Percentiles rank a stretch among this genome's conserved stretches.
Evolutionary conservation across 2,113 vertebrate species (phyloP).

Genomic region (Meleagris gallopavo): DNA sequence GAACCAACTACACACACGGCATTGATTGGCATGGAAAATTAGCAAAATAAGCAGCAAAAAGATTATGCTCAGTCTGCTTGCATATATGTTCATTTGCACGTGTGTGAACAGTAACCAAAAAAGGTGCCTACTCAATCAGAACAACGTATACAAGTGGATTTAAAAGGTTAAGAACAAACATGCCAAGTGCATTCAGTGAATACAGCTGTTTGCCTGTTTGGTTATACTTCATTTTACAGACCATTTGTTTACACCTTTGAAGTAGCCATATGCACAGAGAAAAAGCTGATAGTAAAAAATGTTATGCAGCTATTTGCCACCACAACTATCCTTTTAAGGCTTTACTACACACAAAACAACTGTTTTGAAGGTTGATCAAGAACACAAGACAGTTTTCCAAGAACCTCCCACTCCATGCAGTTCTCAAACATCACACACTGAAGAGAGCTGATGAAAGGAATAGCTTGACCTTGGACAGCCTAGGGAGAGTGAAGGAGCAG

Average conservation of each 20-base stretch:
- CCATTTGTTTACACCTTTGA: not conserved
- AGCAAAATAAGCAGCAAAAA: constrained; percentile 12
- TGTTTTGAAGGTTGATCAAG: not conserved
- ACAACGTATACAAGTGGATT: not conserved
- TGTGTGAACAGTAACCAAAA: not conserved
- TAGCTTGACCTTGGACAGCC: not conserved
- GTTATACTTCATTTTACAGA: not conserved
- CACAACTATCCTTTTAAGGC: not conserved
- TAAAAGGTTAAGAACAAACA: not conserved
- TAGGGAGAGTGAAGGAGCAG: not conserved
- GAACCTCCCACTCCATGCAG: not conserved
- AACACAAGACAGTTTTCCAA: accelerated
- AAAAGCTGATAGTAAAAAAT: not conserved
- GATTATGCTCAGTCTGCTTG: not conserved
- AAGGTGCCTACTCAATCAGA: not conserved
- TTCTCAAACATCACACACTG: not conserved
- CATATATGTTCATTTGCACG: too few relatives aligned
- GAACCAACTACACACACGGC: not conserved
- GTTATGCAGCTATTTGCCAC: not conserved
- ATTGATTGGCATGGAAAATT: not conserved
- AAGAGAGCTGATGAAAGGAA: not conserved
- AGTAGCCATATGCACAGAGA: not conserved
- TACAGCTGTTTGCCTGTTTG: not conserved
- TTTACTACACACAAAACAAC: not conserved
- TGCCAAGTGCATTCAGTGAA: not conserved